Percentiles rank a stretch among this genome's conserved stretches.
Conservation (phyloP, 2,888 invertebrate species). For the Xanthorhoe spadicearia region DNA sequence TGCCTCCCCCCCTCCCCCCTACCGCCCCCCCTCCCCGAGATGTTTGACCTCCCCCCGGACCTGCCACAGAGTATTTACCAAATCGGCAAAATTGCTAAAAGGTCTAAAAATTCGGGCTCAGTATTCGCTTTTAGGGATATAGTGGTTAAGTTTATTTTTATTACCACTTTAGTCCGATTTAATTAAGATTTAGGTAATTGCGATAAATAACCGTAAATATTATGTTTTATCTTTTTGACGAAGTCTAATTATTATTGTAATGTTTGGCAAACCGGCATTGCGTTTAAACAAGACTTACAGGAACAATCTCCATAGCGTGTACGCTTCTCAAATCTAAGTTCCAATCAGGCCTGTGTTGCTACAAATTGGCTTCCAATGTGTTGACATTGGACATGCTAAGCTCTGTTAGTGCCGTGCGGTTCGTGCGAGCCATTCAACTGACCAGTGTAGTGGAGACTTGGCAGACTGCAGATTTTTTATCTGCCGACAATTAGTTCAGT, state of each 20-base stretch:
- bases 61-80: constrained; percentile 17
- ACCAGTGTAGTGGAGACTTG: background rate
- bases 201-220: too few species aligned
- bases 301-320: background rate
- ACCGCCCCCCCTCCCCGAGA: background rate
- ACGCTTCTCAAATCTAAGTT: background rate
- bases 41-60: constrained; percentile 19
- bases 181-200: too few species aligned
- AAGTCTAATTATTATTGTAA: too few species aligned
- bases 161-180: too few species aligned
- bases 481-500: too few species aligned
- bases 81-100: constrained; percentile 10
- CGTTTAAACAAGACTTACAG: background rate
- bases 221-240: too few species aligned
- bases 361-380: constrained; percentile 3
- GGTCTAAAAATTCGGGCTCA: background rate
- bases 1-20: constrained; percentile 6
- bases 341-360: background rate
- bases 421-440: background rate
- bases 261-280: too few species aligned
- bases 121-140: background rate
- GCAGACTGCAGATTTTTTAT: too few species aligned
- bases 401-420: background rate
- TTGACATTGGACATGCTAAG: background rate
- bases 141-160: background rate